Evolutionary conservation across 2,888 invertebrate species (phyloP).

Genomic region (Orthonevra nobilis): DNA sequence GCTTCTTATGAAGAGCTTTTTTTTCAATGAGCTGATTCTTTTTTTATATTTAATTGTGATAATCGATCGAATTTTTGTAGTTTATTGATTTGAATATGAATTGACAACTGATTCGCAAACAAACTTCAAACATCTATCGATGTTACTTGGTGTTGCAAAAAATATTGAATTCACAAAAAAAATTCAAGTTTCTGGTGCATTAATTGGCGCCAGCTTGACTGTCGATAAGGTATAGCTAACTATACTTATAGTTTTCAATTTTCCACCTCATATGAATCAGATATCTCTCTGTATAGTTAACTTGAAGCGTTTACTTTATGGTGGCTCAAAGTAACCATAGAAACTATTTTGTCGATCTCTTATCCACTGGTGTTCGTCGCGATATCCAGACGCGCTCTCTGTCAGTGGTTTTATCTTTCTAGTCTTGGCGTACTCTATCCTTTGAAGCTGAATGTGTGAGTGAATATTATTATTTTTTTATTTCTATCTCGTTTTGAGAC

Average conservation of each 20-base stretch:
- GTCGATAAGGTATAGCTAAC: conserved; percentile 17
- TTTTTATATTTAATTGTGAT: conserved; percentile 21
- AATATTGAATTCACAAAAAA: no score
- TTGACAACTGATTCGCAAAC: no score
- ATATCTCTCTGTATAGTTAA: conserved; percentile 44
- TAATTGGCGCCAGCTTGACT: conserved; percentile 65
- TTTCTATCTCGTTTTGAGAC: neutral
- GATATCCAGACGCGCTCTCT: conserved; percentile 6
- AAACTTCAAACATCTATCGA: no score
- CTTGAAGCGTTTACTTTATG: conserved; percentile 46
- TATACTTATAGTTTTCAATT: conserved; percentile 54
- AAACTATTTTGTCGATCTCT: conserved; percentile 56
- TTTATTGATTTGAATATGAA: conserved; percentile 51
- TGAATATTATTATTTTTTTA: no score
- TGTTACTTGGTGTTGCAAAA: no score
- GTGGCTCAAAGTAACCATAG: conserved; percentile 55
- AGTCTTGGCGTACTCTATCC: no score
- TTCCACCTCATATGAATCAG: conserved; percentile 52
- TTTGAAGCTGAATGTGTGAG: neutral
- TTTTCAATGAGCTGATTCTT: conserved; percentile 33
- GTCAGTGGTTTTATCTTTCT: conserved; percentile 8
- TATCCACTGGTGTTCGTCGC: conserved; percentile 34
- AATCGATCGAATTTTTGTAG: no score
- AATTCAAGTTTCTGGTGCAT: no score
- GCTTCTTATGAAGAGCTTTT: conserved; percentile 56